These are phyloP conservation scores for Peromyscus aztecus DNA, from an alignment of 2,797 vertebrate species.

Conservation along the genomic window DNA sequence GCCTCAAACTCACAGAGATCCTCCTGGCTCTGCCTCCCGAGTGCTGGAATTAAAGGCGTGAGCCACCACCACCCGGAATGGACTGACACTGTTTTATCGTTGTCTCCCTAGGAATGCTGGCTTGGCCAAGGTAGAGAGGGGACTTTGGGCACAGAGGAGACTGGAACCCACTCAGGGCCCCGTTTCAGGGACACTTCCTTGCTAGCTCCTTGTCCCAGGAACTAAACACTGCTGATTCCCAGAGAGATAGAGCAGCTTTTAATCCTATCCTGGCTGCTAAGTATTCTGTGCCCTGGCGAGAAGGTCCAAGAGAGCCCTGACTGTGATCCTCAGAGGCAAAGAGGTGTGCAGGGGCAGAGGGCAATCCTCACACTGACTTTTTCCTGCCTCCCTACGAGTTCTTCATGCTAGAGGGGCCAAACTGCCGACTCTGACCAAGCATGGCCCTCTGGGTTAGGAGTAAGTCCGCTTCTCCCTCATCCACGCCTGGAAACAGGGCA, in stretches of 20 bases:
- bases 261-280: neutral
- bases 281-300: neutral
- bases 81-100: neutral
- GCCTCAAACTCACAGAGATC: too few relatives aligned
- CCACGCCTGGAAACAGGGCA: neutral
- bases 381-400: neutral
- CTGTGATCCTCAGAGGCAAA: neutral
- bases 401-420: neutral
- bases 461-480: neutral
- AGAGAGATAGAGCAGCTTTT: neutral
- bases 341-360: neutral
- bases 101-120: neutral
- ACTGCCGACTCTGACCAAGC: neutral
- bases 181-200: neutral
- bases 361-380: accelerated
- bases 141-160: neutral
- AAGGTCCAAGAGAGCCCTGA: too few relatives aligned
- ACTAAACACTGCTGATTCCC: neutral
- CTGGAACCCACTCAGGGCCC: neutral
- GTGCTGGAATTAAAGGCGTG: too few relatives aligned
- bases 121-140: neutral
- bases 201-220: neutral
- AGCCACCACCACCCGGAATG: too few relatives aligned
- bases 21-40: too few relatives aligned
- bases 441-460: neutral